Base-by-base conservation (phyloP, 2,113 vertebrate genomes). In the Forbesichthys agassizii region DNA sequence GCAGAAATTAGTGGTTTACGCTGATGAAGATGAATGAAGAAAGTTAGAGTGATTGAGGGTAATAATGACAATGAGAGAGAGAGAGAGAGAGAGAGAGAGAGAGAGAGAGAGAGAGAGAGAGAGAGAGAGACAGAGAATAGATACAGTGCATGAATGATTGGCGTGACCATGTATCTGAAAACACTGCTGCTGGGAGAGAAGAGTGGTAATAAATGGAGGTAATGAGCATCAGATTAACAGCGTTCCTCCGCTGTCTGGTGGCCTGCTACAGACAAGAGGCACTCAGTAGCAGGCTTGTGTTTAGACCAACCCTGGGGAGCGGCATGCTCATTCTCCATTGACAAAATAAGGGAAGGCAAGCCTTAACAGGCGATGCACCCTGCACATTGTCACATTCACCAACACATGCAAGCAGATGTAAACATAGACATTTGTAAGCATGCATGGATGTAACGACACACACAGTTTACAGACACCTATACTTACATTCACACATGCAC, bases 341-440 rank as follows among this genome's bases (percentile, higher is more conserved):
- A 84, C 78, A 84, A 82, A 87, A 85, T 87, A 88, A 87, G 84
- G 82, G 74, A 72, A 59, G 83, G 72, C 86, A 88, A 84, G 85
- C 68, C 71, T 56, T 81, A 68, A 87, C 83, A 88, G 74, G 85
- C 12, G 61, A 86, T 49, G 48, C 6, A 20, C 48, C 62, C 65
- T 14, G 42, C 61, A 75, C 70, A 69, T 70, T 64, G 42, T 49
- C 16, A 58, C 47, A 18, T 66, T 55, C 42, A 69, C 72, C 36
- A 16, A 75, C 73, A 79, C 68, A 84, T 69, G 65, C 68, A 75
- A 62, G 49, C 52, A 74, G 9, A 51, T 46, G 51, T 71, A 73
- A 16, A 64, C 61, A 79, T 56, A 60, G 56, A 68, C 33, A 72
- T 42, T 11, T 11, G 68, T 49, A 75, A 51, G 74, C n/a, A 52